Evolutionary conservation across 2,113 vertebrate species (phyloP), one percentile per base, ranked within the genome.

Genomic region (Actinemys pallida): DNA sequence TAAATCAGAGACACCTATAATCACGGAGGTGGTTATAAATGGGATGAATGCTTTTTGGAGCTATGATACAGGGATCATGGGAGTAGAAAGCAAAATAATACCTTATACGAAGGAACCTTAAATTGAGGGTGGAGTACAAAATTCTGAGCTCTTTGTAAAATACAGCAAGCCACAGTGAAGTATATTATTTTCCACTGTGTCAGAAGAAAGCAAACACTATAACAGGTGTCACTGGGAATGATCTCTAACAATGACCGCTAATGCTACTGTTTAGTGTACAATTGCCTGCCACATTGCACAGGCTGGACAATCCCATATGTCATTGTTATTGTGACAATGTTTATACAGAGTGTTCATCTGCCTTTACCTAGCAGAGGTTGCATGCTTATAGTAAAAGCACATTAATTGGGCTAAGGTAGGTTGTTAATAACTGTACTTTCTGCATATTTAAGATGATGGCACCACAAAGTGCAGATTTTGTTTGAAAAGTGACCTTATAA

Each of bases 221-320:
- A 97, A 94, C 86, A 93, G 81, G 83, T 95, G 96, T 97, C 97
- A 95, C 95, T 96, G 95, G 94, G 97, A 97, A 95, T 97, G 98
- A 98, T 98, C 97, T 97, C 72, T 94, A 90, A 95, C 85, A 94
- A 94, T 94, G 95, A 87, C 97, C 96, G 92, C 84, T 93, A 86
- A 93, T 95, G 86, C 90, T 95, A 65, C 94, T 84, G 53, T 95
- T 97, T 90, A 95, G 89, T 97, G 86, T 90, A 94, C 89, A 92
- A 90, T 94, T 94, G 94, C 95, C 82, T 94, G 94, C 92, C 96
- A 94, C 95, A 93, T 94, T 95, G 57, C 94, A 94, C 90, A 94
- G n/a, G 35, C 62, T 24, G 35, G 17, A 53, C 95, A 95, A 91
- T 95, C 95, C 81, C 83, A 80, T 6, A 19, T 92, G 90, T 85